phyloP scores from a whole-genome alignment of 2,888 invertebrate species.

The Cactoblastis cactorum region DNA sequence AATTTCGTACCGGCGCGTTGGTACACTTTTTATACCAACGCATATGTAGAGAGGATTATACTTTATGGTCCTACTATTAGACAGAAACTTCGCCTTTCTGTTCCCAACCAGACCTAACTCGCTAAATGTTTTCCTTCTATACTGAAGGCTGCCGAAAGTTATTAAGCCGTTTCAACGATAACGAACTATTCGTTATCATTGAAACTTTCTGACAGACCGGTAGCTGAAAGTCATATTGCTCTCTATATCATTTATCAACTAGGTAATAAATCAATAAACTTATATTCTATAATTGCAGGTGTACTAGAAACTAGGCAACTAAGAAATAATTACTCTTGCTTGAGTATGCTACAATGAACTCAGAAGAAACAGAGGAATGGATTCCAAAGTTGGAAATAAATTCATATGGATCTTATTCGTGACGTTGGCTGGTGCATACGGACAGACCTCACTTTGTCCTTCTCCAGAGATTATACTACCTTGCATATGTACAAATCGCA shows the following conservation, averaged over 20 bases:
- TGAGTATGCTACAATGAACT: slow-evolving; percentile 66
- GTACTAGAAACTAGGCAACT: neutral
- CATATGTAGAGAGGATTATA: too few species aligned
- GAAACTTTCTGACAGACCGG: too few species aligned
- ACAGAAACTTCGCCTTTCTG: too few species aligned
- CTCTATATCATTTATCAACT: too few species aligned
- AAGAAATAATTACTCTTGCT: slow-evolving; percentile 14
- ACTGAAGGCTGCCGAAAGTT: too few species aligned
- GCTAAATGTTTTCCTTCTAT: too few species aligned
- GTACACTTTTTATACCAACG: too few species aligned
- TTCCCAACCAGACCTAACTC: too few species aligned
- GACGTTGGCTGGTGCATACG: slow-evolving; percentile 32
- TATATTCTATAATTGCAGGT: neutral
- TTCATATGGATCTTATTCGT: slow-evolving; percentile 52
- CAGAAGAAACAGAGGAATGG: slow-evolving; percentile 59
- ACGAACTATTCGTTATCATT: too few species aligned
- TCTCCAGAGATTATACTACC: slow-evolving; percentile 87
- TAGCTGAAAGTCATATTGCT: too few species aligned
- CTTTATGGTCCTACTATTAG: too few species aligned
- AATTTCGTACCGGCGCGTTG: neutral
- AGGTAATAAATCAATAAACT: neutral
- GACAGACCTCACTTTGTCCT: slow-evolving; percentile 80
- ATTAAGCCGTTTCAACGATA: too few species aligned
- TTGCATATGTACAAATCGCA: slow-evolving; percentile 88
- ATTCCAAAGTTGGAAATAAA: slow-evolving; percentile 48